Base-by-base conservation (phyloP, 2,113 vertebrate genomes). In the Tauraco erythrolophus region DNA sequence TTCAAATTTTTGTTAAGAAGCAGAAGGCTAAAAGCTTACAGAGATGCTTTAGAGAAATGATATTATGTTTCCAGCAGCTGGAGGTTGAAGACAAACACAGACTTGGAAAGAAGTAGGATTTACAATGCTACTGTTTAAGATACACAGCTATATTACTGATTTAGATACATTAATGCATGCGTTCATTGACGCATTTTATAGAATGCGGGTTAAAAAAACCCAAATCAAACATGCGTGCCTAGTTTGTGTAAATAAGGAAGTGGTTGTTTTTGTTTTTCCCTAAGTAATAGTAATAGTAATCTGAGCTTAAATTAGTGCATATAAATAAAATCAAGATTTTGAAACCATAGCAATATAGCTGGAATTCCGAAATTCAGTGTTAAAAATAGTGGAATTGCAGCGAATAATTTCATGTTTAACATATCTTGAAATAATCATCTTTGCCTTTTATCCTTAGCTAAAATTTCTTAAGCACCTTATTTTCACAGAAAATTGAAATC, bases 261-360 rank as follows among this genome's bases (percentile, higher is more conserved):
- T 25, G 5, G 6, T 64, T 68, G 0, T 0, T 58, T 19, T 61
- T 3, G 6, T 0, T 9, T 53, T 39, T 35, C 35, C 25, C 19
- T n/a, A n/a, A n/a, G n/a, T n/a, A n/a, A n/a, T n/a, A n/a, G n/a
- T n/a, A n/a, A 16, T 27, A 61, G 48, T 50, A 68, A 46, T 24
- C 4, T 35, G 17, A 61, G 11, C 31, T 89, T 33, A 61, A 86
- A 70, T 89, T 77, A 69, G 3, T 24, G 7, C 41, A 41, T 53
- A 39, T 58, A n/a, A 57, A 75, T 46, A 39, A 62, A 75, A 51
- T 23, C 2, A 62, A 41, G 16, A n/a, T 94, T 81, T 77, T 21
- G 46, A 92, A 89, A 70, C 70, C 21, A 33, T 33, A 35, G 25
- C 7, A 51, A 37, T 64, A 27, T 15, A 89, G 7, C 15, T 86